phyloP scores from a whole-genome alignment of 2,113 vertebrate genomes.

The Falcunculus frontatus region DNA sequence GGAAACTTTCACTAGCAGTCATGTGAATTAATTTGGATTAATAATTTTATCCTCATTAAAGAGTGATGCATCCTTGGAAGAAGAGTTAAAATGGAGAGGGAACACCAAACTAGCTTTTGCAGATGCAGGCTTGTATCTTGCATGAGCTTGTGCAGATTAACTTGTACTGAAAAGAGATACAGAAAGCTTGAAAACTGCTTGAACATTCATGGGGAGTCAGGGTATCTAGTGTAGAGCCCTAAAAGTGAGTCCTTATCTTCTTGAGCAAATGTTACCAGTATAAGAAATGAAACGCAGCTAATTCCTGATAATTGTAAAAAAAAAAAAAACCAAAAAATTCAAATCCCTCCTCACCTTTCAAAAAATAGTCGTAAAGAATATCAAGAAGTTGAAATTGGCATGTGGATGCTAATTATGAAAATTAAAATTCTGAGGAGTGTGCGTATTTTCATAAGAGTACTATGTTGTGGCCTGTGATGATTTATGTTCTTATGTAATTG shows the following conservation, averaged over 20 bases:
- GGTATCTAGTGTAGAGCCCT: neutral
- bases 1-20: neutral
- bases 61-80: neutral
- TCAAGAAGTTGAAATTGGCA: neutral
- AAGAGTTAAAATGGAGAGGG: neutral
- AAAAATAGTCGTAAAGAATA: neutral
- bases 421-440: neutral
- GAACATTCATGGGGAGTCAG: neutral
- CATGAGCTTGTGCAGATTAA: neutral
- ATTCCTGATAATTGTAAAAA: neutral
- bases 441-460: neutral
- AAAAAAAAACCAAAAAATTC: neutral
- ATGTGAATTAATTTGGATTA: neutral
- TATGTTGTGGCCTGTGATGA: neutral
- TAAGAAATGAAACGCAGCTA: neutral
- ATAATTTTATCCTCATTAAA: neutral
- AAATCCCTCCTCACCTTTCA: neutral
- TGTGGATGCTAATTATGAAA: neutral
- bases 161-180: neutral
- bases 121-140: neutral
- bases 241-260: neutral
- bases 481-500: neutral
- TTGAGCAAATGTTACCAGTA: neutral
- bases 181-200: neutral
- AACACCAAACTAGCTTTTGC: neutral